Percentiles rank a stretch among this genome's conserved stretches.
These are phyloP conservation scores for Tor tambroides DNA, from an alignment of 2,113 vertebrate genomes.

Conservation along the genomic window DNA sequence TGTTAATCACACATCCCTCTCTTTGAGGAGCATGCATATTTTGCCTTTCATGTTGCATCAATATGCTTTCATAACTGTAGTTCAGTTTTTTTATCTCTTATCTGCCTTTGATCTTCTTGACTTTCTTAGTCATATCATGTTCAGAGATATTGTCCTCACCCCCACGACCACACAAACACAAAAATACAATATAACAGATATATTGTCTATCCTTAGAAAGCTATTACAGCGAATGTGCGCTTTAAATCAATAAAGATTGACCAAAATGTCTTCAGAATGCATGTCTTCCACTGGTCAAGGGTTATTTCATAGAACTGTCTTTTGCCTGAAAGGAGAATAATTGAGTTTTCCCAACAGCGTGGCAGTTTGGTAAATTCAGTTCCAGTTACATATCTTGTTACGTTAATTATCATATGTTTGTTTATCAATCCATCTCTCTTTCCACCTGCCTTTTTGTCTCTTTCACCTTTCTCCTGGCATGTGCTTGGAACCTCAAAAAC, in stretches of 20 bases:
- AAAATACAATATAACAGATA: constrained; percentile 8
- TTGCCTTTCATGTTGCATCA: constrained; percentile 19
- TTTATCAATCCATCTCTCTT: background rate
- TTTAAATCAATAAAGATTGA: background rate
- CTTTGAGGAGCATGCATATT: background rate
- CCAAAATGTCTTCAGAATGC: background rate
- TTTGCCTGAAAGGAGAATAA: background rate
- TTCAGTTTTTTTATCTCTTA: background rate
- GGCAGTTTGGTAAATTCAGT: background rate
- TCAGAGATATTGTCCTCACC: background rate
- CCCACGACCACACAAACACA: background rate
- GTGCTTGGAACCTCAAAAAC: background rate
- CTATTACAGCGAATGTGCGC: background rate
- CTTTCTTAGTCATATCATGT: background rate
- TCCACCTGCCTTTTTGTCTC: background rate
- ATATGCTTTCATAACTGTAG: constrained; percentile 12
- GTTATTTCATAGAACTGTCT: background rate
- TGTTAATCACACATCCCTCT: constrained; percentile 5
- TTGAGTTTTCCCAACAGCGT: background rate
- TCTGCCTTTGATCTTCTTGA: constrained; percentile 13
- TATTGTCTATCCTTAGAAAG: background rate
- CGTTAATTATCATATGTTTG: background rate
- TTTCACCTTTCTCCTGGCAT: background rate
- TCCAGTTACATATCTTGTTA: background rate
- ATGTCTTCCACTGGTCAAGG: background rate